These are phyloP conservation scores for Nephrotoma guestfalica DNA, from an alignment of 2,888 invertebrate genomes.

Conservation along the genomic window DNA sequence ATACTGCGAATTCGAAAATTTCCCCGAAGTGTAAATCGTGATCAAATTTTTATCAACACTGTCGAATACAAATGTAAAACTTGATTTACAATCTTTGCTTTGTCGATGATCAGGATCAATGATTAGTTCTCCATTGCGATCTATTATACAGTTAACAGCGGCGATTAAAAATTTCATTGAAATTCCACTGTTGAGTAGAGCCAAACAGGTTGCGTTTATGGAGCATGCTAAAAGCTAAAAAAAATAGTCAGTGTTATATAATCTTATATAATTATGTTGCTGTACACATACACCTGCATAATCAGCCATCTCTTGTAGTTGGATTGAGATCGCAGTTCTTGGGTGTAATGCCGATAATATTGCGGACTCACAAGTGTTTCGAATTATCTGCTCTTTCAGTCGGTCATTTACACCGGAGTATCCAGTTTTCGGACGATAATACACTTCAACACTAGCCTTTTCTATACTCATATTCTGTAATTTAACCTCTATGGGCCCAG, in stretches of 20 bases:
- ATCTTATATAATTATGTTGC: neutral
- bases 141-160: conserved; percentile 59
- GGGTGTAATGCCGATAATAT: conserved; percentile 61
- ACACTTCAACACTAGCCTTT: conserved; percentile 62
- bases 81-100: conserved; percentile 40
- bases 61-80: conserved; percentile 63
- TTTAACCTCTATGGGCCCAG: conserved; percentile 73
- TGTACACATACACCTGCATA: conserved; percentile 51
- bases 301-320: conserved; percentile 78
- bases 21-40: conserved; percentile 54
- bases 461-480: conserved; percentile 60
- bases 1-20: conserved; percentile 50
- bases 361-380: conserved; percentile 61
- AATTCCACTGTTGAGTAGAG: conserved; percentile 69
- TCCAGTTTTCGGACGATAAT: conserved; percentile 63
- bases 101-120: conserved; percentile 45
- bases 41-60: conserved; percentile 41
- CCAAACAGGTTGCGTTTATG: conserved; percentile 70
- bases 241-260: neutral
- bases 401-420: conserved; percentile 55
- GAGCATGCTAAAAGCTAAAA: conserved; percentile 55
- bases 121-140: conserved; percentile 40
- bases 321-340: conserved; percentile 59
- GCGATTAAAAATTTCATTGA: conserved; percentile 70
- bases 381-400: conserved; percentile 57